Evolutionary conservation across 2,113 vertebrate species (phyloP).

Genomic region (Struthio camelus): DNA sequence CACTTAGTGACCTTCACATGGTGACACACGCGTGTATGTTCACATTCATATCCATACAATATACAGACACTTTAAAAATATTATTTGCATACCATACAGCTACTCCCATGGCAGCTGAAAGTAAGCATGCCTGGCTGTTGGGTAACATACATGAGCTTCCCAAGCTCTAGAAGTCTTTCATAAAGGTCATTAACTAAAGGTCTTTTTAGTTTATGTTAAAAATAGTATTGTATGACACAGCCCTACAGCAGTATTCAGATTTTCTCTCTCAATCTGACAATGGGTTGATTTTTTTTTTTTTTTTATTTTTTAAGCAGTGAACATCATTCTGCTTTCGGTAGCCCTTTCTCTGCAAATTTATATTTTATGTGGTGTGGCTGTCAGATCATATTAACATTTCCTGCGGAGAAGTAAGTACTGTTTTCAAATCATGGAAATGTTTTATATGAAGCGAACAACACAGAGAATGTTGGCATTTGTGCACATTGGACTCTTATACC

Average conservation of each 20-base stretch:
- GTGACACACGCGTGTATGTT: neutral
- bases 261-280: neutral
- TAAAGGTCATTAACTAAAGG: neutral
- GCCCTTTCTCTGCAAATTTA: neutral
- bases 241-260: neutral
- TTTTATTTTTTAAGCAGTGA: neutral
- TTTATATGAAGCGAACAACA: neutral
- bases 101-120: neutral
- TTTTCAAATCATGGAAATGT: neutral
- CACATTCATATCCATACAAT: neutral
- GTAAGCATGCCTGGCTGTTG: neutral
- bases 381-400: neutral
- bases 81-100: neutral
- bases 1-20: neutral
- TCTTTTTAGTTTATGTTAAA: neutral
- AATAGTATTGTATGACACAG: neutral
- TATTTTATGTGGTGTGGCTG: neutral
- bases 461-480: neutral
- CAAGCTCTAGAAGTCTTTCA: neutral
- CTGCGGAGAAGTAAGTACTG: neutral
- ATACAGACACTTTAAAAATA: neutral
- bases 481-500: fast-evolving
- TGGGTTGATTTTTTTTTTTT: neutral
- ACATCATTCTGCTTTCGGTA: neutral
- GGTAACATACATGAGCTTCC: neutral